Evolutionary conservation across 1,140 invertebrate species (phyloP), one percentile per base, ranked within the genome.

Genomic region (Gonioctena quinquepunctata): DNA sequence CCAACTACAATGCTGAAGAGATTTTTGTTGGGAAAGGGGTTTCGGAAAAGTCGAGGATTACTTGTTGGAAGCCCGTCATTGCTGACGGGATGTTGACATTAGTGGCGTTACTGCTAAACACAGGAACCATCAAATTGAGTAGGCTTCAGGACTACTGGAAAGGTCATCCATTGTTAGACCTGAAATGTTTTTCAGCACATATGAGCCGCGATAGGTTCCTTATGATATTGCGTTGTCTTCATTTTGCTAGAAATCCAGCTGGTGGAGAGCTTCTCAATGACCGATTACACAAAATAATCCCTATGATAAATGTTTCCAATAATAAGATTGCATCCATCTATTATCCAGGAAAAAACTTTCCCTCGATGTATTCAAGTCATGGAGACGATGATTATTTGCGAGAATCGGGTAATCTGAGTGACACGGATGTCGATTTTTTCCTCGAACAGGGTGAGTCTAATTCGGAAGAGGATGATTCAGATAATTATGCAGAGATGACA

Each of bases 311-410:
- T 66, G 63, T 42, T 71, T 78, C 74, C 59, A 80, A 80, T 61
- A 66, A 78, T 1, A 79, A 73, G 62, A 79, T 80, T 74, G 64
- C 49, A 4, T 21, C 33, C n/a, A 56, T 66, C 8, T 79, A 78
- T 68, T 77, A 78, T 71, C 80, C 84, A n/a, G 75, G 71, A 2
- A 70, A 78, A 57, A 83, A 33, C 74, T 84, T 57, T 72, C 75
- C 19, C 25, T 83, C 16, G 80, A 84, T 72, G 81, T 83, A 68
- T 74, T 84, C 79, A 71, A 84, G 54, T 74, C 82, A 52, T 84
- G 77, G 75, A 76, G 79, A 25, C 81, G 83, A 4, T 42, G 70
- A n/a, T 48, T 72, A 23, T n/a, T n/a, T n/a, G n/a, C n/a, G n/a
- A n/a, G n/a, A n/a, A n/a, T n/a, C n/a, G n/a, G n/a, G n/a, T n/a